Conservation (phyloP, 2,113 vertebrate genomes). For the Girardinichthys multiradiatus region DNA sequence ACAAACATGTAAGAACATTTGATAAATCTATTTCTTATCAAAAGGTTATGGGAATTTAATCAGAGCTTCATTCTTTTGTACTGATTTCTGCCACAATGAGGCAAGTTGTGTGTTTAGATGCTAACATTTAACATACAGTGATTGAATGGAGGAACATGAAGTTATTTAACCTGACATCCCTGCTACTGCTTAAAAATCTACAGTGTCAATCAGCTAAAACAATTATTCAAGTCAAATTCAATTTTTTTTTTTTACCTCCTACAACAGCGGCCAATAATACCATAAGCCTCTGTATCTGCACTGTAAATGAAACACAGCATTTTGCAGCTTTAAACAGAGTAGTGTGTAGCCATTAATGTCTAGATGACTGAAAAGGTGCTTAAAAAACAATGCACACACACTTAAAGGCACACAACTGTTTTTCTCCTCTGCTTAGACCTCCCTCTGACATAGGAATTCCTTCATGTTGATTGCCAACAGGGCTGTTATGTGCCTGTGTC, state of each 20-base stretch:
- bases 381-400: constrained; percentile 8
- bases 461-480: constrained; percentile 51
- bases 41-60: too few relatives aligned
- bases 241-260: background rate
- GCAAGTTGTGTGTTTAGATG: too few relatives aligned
- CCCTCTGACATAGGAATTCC: constrained; percentile 42
- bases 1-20: too few relatives aligned
- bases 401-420: constrained; percentile 1
- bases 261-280: too few relatives aligned
- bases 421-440: constrained; percentile 55
- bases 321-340: background rate
- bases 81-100: too few relatives aligned
- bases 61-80: too few relatives aligned
- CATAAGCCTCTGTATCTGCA: background rate
- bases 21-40: too few relatives aligned
- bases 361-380: background rate
- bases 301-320: background rate
- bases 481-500: constrained; percentile 30
- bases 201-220: background rate
- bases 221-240: background rate
- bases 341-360: background rate
- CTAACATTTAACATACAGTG: background rate
- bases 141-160: background rate
- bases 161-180: background rate
- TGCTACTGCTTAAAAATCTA: background rate